A percentile compares a stretch with the other conserved stretches of the same genome.
These are phyloP conservation scores for Caenorhabditis sp. DNA, from an alignment of 2,888 invertebrate species.

Conservation along the genomic window DNA sequence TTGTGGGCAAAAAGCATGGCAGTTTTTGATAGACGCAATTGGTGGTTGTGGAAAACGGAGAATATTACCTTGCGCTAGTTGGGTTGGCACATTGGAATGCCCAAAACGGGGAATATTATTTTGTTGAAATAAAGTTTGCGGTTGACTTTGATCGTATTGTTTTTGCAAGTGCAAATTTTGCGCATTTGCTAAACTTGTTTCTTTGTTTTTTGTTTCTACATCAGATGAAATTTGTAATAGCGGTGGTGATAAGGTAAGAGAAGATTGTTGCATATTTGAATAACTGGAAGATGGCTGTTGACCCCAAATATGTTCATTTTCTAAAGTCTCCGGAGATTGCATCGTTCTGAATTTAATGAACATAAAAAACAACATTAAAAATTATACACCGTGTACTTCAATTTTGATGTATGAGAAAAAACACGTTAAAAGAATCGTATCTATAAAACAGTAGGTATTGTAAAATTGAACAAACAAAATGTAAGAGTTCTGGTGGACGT, in stretches of 20 bases:
- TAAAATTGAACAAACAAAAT: background rate
- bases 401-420: background rate
- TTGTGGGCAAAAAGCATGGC: conserved; percentile 36
- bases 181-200: background rate
- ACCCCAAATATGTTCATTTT: conserved; percentile 38
- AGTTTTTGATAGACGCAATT: conserved; percentile 31
- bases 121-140: conserved; percentile 2
- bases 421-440: background rate
- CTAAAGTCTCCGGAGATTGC: conserved; percentile 9
- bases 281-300: conserved; percentile 41
- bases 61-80: conserved; percentile 12
- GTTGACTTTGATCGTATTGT: too few species aligned
- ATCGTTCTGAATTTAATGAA: conserved; percentile 4
- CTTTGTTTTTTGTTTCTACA: conserved; percentile 13
- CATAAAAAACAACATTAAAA: too few species aligned
- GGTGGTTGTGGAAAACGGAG: conserved; percentile 48
- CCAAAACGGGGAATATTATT: conserved; percentile 1
- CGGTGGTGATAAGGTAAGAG: background rate
- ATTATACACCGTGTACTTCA: background rate
- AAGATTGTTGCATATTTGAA: conserved; percentile 23
- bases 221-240: conserved; percentile 3
- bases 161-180: too few species aligned
- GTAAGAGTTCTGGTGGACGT: background rate
- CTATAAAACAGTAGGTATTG: background rate
- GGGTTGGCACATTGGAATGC: background rate